Percentiles rank a stretch among this genome's conserved stretches.
These are phyloP conservation scores for Tachycineta bicolor DNA, from an alignment of 2,113 vertebrate species.

Conservation along the genomic window DNA sequence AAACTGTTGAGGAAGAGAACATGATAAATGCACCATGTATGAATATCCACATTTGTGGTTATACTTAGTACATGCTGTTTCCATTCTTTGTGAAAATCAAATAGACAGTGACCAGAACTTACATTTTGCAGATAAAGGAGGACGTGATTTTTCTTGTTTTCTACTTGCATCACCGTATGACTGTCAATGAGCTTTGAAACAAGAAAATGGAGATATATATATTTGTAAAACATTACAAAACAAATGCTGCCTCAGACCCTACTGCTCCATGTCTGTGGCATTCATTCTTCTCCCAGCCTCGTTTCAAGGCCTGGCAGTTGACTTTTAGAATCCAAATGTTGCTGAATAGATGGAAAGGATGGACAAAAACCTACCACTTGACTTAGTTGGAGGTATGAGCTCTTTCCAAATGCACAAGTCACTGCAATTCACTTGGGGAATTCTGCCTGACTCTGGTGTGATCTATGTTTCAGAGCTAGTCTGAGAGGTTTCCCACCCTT, in stretches of 20 bases:
- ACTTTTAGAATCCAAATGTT: neutral
- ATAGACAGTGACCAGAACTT: conserved; percentile 25
- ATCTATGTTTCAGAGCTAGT: neutral
- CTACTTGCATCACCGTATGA: conserved; percentile 41
- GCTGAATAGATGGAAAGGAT: neutral
- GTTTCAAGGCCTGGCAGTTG: neutral
- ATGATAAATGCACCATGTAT: neutral
- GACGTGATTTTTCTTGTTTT: conserved; percentile 57
- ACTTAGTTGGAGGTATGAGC: rapidly evolving
- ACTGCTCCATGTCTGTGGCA: neutral
- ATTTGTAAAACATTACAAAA: neutral
- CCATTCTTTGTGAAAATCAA: neutral
- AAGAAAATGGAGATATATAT: neutral
- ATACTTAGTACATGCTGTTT: neutral
- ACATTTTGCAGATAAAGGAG: conserved; percentile 61
- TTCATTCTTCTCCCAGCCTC: neutral
- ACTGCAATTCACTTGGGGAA: neutral
- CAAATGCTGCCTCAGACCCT: neutral
- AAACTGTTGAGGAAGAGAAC: neutral
- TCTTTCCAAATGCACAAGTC: neutral
- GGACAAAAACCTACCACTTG: neutral
- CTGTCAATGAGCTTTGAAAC: conserved; percentile 42
- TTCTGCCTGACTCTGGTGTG: neutral
- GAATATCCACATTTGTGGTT: neutral
- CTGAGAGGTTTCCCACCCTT: neutral